These are phyloP conservation scores for Leptopterna dolabrata DNA, from an alignment of 2,888 invertebrate genomes.

Conservation along the genomic window DNA sequence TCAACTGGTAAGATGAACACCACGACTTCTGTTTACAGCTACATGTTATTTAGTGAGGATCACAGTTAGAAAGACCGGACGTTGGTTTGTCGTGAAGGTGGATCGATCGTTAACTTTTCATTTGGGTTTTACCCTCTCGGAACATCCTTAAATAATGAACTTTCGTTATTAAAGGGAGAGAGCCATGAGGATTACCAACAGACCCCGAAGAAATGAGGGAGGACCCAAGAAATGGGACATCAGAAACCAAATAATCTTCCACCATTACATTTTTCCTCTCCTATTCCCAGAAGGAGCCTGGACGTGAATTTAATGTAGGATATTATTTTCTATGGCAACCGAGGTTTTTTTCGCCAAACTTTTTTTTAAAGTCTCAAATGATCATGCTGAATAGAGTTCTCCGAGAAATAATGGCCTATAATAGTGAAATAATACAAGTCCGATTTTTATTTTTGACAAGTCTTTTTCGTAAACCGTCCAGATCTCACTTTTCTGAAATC, in stretches of 20 bases:
- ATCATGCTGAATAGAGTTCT: too few species aligned
- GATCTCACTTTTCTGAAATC: too few species aligned
- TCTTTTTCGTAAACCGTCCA: too few species aligned
- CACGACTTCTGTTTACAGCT: too few species aligned
- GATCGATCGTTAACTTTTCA: not conserved
- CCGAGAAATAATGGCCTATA: too few species aligned
- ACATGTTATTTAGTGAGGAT: not conserved
- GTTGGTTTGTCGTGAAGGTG: not conserved
- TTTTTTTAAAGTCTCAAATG: too few species aligned
- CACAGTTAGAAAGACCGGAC: not conserved
- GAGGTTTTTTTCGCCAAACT: too few species aligned
- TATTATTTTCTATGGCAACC: not conserved
- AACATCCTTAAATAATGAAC: slow-evolving; percentile 10
- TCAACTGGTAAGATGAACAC: too few species aligned
- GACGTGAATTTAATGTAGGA: not conserved
- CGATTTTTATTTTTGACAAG: too few species aligned
- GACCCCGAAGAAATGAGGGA: not conserved
- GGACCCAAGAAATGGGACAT: not conserved
- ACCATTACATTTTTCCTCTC: not conserved
- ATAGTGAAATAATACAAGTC: too few species aligned
- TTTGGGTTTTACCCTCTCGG: not conserved
- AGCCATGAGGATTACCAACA: slow-evolving; percentile 22
- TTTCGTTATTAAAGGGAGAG: not conserved
- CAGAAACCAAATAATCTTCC: not conserved
- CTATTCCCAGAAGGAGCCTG: not conserved